phyloP scores from a whole-genome alignment of 1,140 invertebrate species.

The Drosophila pallidifrons region DNA sequence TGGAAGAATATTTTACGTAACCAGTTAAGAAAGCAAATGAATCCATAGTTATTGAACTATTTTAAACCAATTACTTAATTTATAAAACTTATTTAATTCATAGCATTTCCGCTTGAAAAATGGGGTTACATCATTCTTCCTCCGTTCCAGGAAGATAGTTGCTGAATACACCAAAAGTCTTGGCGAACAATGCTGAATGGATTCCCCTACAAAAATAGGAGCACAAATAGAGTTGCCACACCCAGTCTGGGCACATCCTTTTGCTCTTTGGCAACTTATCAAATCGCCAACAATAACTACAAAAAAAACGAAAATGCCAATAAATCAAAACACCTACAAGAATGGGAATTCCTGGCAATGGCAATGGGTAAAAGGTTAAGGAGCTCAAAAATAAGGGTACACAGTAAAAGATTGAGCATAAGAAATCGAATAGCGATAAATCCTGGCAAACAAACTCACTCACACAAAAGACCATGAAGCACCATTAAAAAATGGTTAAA shows the following conservation, averaged over 20 bases:
- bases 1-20: background rate
- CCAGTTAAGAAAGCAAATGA: background rate
- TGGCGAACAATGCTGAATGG: constrained; percentile 38
- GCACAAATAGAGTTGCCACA: constrained; percentile 21
- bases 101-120: constrained; percentile 3
- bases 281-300: constrained; percentile 58
- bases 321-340: constrained; percentile 70
- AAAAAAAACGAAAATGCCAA: constrained; percentile 48
- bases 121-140: constrained; percentile 8
- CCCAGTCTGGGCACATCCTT: constrained; percentile 33
- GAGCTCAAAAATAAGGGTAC: constrained; percentile 50
- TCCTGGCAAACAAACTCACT: constrained; percentile 50
- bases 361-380: constrained; percentile 50
- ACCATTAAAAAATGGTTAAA: constrained; percentile 66
- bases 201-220: constrained; percentile 12
- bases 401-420: constrained; percentile 56
- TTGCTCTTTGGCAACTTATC: constrained; percentile 56
- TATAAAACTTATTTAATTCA: too few species aligned
- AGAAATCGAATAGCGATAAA: constrained; percentile 66
- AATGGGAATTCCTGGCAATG: constrained; percentile 38
- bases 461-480: constrained; percentile 55
- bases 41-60: too few species aligned
- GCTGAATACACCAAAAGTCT: constrained; percentile 23
- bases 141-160: constrained; percentile 37
- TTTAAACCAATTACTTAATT: background rate